Base-by-base conservation (phyloP, 2,113 vertebrate genomes). In the Cephalophus harveyi region DNA sequence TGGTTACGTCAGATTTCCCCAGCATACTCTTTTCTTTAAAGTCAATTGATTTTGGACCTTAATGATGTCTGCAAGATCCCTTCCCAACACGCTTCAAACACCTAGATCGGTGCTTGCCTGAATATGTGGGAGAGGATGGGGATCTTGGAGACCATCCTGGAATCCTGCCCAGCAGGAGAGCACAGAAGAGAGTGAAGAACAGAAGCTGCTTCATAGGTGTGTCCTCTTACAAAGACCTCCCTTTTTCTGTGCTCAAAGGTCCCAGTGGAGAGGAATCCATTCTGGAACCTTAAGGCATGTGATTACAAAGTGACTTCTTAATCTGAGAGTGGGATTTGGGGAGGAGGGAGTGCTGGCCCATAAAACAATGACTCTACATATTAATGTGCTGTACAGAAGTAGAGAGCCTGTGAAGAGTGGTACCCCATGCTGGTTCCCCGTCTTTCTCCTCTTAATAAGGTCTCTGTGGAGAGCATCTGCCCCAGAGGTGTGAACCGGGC, bases 361-460 rank as follows among this genome's bases (percentile, higher is more conserved):
- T 10, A 54, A 87, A 83, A 91, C 91, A 97, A 96, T 40, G 89
- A 33, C 48, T 71, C 76, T 62, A 85, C 74, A 74, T 95, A 84
- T 40, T 89, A 94, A 97, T 89, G 52, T 36, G 33, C 40, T 30
- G 11, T 40, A 46, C 82, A 92, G 90, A 97, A 71, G 87, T 40
- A 81, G 40, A 60, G 82, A 90, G 40, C 43, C 54, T 90, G 36
- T 48, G 33, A 76, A 55, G 9, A 52, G 52, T 3, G 54, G 85
- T 43, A 30, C 67, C 95, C 57, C 94, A 79, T 62, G 74, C 96
- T 95, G 85, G 52, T 8, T 97, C 93, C 95, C 87, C 7, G 1
- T 71, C 93, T 97, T 91, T 91, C 27, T 86, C 74, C 60, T 92
- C 81, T 93, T 97, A 97, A 96, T 95, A 96, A 97, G 91, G 95